Evolutionary conservation across 2,888 invertebrate genomes (phyloP), one percentile per base, ranked within the genome.

Genomic region (Perithous albicinctus): DNA sequence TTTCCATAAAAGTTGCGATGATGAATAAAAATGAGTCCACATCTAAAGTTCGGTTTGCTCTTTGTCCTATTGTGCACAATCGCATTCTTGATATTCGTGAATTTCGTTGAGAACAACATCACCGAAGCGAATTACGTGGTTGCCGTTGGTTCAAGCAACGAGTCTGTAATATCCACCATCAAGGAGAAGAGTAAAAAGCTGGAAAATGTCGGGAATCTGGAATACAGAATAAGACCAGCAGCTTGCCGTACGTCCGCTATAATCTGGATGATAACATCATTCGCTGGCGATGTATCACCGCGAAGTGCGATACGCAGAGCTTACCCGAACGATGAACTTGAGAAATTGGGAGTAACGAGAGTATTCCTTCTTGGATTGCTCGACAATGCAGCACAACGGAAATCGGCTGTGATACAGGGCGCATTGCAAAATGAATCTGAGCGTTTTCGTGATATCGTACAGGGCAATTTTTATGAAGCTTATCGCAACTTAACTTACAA

Each of bases 401-500:
- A 85, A 48, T 94, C 93, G 67, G 90, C 93, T 23, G 93, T 93
- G 0, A 93, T 93, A 10, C 96, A 96, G 91, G 89, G 92, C 6
- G 94, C 95, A 23, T 90, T 96, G 72, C 86, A 92, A 48, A 93
- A 95, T 88, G 97, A 97, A 90, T 95, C 94, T 82, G 88, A 93
- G 29, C 93, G 94, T 63, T 96, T 95, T 91, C 94, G 94, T 2
- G 97, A 97, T 87, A 93, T 97, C 20, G 90, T 97, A 10, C 97
- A 97, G 93, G 97, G 97, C 4, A 95, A 95, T 86, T 97, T 97
- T 89, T 78, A 93, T 1, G 97, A 97, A 93, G 95, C 96, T 59
- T 97, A 97, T 87, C 94, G 95, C 87, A 97, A 97, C 92, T 92
- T 97, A n/a, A 97, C 97, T 2, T 95, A 95, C 86, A 97, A 97